Evolutionary conservation across 2,113 vertebrate genomes (phyloP), one percentile per base, ranked within the genome.

Genomic region (Esox niger): DNA sequence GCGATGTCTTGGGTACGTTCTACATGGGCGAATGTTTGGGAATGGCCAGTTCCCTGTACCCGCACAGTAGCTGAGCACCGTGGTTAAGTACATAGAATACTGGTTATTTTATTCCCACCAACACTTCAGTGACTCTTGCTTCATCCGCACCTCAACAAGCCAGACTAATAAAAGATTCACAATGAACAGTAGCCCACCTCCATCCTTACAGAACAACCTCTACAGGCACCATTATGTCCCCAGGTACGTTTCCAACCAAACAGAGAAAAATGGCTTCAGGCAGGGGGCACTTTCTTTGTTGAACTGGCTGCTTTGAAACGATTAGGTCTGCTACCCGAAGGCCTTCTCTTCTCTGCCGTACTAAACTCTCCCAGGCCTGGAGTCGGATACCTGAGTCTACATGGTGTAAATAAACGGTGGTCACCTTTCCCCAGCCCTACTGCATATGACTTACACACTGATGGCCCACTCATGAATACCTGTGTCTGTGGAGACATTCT

Each of bases 281-380:
- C 82, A 30, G 20, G 30, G 31, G 31, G 65, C 66, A 7, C 23
- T 77, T 62, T 80, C 79, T 85, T 85, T 86, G 76, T 84, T 80
- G 74, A 85, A 85, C 85, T 82, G 75, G 74, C 69, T 74, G 74
- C 79, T 85, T 83, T 87, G 52, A 86, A 85, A 76, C 79, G 79
- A 87, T 81, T 64, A 70, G 64, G 70, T 82, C 62, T 73, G 72
- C 60, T 78, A 82, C 87, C 85, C 77, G 81, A 23, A 47, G 69
- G 62, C 62, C 68, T 59, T 23, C n/a, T n/a, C n/a, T n/a, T n/a
- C n/a, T n/a, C 13, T 26, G 8, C 35, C 0, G 4, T 27, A 33
- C 9, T 8, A 33, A 2, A 4, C 31, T 64, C 33, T 64, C 6
- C 25, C 17, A 25, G 17, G 31, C 25, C 23, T 15, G 30, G 65